Base-by-base conservation (phyloP, 2,888 invertebrate species). In the Megalurothrips usitatus region DNA sequence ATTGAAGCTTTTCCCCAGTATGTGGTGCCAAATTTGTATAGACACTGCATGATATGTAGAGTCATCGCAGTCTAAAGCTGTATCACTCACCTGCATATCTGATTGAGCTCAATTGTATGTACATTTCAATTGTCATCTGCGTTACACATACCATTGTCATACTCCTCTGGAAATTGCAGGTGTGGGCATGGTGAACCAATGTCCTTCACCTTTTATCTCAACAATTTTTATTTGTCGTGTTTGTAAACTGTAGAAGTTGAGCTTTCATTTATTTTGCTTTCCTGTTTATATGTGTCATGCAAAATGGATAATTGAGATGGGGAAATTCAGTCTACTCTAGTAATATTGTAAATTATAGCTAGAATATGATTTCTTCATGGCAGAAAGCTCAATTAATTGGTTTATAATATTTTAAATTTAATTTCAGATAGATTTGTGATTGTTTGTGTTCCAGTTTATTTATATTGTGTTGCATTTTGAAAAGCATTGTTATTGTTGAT, bases 81-180 rank as follows among this genome's bases (percentile, higher is more conserved):
- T 75, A 26, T 75, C 68, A 75, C 10, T 75, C 26, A 26, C 68
- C 26, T 75, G 68, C 68, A 75, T 75, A 75, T 75, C 68, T 75
- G 68, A 75, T 26, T 75, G 68, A 26, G 68, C 68, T 75, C 68
- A 75, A 75, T 75, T 75, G 10, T 75, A 26, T 26, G 23, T 75
- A 26, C 68, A 75, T 75, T 58, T 58, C 19, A 19, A 19, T 58
- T 58, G 23, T 75, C 23, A 26, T 75, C 68, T 26, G 12, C 26
- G 1, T 75, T 6, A 43, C 34, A 43, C 2, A 43, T 43, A 43
- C 34, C 6, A 43, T 43, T 6, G 12, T 26, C 68, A 58, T 58
- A 75, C 68, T 75, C 1, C 10, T 75, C 23, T 23, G 8, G 2
- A 26, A 75, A 26, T 58, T 14, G 17, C 58, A 58, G 26, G 10